Evolutionary conservation across 2,888 invertebrate species (phyloP).

Genomic region (Acanthosepion esculentum): DNA sequence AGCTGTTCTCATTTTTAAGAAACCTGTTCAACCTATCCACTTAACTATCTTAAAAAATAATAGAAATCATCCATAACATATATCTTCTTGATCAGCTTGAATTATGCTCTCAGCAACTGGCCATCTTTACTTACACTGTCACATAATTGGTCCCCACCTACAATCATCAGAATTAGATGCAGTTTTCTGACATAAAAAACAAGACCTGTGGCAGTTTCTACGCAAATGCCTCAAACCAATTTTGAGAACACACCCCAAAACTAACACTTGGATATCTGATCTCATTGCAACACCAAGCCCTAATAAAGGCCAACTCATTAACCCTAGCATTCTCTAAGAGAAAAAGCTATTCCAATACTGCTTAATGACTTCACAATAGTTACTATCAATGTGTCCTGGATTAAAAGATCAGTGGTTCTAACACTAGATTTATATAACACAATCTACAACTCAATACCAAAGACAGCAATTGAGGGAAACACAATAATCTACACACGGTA

Average conservation of each 20-base stretch:
- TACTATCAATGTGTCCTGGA: neutral
- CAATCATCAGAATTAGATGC: neutral
- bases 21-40: conserved; percentile 33
- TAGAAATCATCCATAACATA: neutral
- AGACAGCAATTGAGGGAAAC: neutral
- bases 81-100: neutral
- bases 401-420: neutral
- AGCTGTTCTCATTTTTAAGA: neutral
- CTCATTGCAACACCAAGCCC: neutral
- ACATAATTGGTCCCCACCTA: conserved; percentile 7
- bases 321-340: neutral
- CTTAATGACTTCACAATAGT: neutral
- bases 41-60: conserved; percentile 23
- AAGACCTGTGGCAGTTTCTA: neutral
- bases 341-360: neutral
- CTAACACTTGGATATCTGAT: conserved; percentile 33
- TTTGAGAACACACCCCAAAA: neutral
- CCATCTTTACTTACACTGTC: neutral
- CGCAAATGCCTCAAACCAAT: neutral
- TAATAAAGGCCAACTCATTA: neutral
- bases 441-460: neutral
- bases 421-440: neutral
- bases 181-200: conserved; percentile 33
- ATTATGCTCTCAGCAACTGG: neutral
- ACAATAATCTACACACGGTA: neutral